Evolutionary conservation across 2,113 vertebrate genomes (phyloP).

Genomic region (Pygoscelis antarcticus): DNA sequence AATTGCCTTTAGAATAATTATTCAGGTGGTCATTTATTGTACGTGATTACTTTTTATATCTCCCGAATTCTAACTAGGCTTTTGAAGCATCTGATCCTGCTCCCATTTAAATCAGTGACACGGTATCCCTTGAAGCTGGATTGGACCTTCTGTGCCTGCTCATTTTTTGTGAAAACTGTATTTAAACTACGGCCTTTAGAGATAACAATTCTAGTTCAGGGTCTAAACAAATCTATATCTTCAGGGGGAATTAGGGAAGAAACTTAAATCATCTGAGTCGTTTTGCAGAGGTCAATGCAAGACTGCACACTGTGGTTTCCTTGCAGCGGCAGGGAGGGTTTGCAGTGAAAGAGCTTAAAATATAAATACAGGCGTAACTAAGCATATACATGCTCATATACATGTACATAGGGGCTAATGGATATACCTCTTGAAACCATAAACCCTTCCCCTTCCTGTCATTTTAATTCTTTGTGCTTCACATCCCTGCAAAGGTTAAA

Average conservation of each 20-base stretch:
- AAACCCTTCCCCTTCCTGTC: neutral
- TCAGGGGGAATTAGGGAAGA: neutral
- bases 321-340: neutral
- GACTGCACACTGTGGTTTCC: neutral
- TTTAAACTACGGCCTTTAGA: constrained; percentile 3
- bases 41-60: neutral
- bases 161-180: neutral
- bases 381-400: neutral
- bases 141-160: neutral
- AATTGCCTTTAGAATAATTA: neutral
- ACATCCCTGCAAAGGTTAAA: neutral
- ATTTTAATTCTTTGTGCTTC: neutral
- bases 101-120: neutral
- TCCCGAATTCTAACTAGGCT: neutral
- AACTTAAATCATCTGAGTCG: neutral
- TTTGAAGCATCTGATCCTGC: neutral
- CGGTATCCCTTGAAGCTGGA: neutral
- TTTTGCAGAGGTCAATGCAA: neutral
- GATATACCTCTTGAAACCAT: neutral
- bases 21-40: neutral
- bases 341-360: neutral
- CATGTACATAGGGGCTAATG: neutral
- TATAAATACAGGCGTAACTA: neutral
- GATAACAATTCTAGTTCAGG: neutral
- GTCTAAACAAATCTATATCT: neutral